A percentile compares a stretch with the other conserved stretches of the same genome.
Conservation (phyloP, 2,888 invertebrate genomes). For the Micropterix aruncella region DNA sequence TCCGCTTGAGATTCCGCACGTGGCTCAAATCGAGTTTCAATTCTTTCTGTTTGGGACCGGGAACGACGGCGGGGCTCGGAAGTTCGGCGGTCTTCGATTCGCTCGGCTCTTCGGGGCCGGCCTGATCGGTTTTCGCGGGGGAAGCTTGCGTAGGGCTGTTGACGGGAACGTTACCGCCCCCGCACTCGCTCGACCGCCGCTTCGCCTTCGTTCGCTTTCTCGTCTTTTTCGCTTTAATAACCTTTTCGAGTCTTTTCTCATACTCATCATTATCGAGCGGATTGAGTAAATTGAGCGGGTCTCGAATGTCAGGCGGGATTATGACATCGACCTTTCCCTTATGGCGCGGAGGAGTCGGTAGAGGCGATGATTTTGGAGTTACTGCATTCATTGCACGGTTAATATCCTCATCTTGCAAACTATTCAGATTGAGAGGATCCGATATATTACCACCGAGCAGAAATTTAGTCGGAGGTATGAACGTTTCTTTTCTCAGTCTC, state of each 20-base stretch:
- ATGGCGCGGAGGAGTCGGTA: conserved; percentile 68
- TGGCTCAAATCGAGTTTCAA: conserved; percentile 16
- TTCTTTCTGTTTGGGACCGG: conserved; percentile 15
- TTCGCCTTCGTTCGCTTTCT: conserved; percentile 50
- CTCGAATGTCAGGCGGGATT: conserved; percentile 84
- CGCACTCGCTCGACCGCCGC: conserved; percentile 33
- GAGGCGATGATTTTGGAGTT: conserved; percentile 84
- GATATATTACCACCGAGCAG: conserved; percentile 88
- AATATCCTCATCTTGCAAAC: conserved; percentile 69
- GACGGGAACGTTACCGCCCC: conserved; percentile 10
- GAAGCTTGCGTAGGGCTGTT: conserved; percentile 13
- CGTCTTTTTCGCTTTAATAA: conserved; percentile 51
- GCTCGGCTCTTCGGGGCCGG: conserved; percentile 20
- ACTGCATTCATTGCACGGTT: conserved; percentile 74
- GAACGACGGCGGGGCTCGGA: conserved; percentile 18
- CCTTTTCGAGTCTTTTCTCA: conserved; percentile 60
- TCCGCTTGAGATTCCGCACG: conserved; percentile 26
- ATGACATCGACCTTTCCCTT: conserved; percentile 78
- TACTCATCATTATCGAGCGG: conserved; percentile 70
- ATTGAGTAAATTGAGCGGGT: conserved; percentile 78
- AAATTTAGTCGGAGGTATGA: conserved; percentile 86
- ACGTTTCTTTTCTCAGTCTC: conserved; percentile 55
- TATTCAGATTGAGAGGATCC: conserved; percentile 88
- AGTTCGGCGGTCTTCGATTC: conserved; percentile 19
- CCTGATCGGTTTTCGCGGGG: conserved; percentile 24